Percentiles rank a stretch among this genome's conserved stretches.
phyloP scores from a whole-genome alignment of 2,797 vertebrate species.

The Sciurus vulgaris region DNA sequence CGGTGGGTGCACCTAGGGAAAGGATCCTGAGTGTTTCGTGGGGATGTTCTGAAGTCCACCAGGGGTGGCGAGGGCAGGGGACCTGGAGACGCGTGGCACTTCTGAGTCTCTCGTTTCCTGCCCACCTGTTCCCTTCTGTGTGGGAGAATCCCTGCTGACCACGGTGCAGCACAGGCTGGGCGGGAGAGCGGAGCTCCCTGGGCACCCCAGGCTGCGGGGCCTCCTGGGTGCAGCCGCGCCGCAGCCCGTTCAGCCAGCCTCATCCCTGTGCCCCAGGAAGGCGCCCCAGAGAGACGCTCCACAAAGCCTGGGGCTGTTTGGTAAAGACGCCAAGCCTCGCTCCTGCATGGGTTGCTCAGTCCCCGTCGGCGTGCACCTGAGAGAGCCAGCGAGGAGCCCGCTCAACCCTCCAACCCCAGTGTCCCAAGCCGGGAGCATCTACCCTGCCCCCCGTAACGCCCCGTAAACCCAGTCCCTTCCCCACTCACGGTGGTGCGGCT shows the following conservation, averaged over 20 bases:
- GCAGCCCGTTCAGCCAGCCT: not conserved
- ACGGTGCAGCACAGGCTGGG: not conserved
- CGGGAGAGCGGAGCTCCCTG: too few species aligned
- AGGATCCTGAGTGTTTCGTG: not conserved
- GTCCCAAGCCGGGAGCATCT: not conserved
- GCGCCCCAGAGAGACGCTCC: not conserved
- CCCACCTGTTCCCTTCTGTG: not conserved
- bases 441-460: too few species aligned
- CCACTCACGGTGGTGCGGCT: not conserved
- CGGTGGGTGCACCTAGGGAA: not conserved
- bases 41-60: not conserved
- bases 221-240: not conserved
- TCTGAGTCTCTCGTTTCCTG: not conserved
- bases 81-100: not conserved
- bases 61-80: not conserved
- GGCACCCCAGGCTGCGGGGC: not conserved
- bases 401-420: not conserved
- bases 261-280: not conserved
- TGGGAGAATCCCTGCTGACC: not conserved
- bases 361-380: fast-evolving
- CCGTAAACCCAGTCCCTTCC: not conserved
- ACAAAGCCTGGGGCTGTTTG: not conserved
- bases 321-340: fast-evolving
- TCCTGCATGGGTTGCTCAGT: not conserved
- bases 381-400: not conserved